Evolutionary conservation across 2,888 invertebrate species (phyloP), one percentile per base, ranked within the genome.

Genomic region (Calameuta pallipes): DNA sequence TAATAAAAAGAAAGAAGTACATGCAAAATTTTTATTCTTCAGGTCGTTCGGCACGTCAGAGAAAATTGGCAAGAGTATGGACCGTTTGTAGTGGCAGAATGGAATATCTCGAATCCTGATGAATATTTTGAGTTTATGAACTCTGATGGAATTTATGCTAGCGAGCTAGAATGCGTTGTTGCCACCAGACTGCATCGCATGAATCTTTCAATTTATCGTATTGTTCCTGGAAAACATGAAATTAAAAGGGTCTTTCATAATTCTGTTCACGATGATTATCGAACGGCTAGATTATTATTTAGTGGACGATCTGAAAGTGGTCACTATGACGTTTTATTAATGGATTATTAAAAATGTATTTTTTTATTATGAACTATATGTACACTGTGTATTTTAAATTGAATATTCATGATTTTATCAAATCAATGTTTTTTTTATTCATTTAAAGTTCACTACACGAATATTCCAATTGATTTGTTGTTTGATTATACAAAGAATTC

Each of bases 141-240:
- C 36, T 78, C 83, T 33, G 86, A 89, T 23, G 90, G 90, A 1
- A 87, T 88, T 4, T 90, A 88, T 76, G 90, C 90, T 23, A 88
- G 88, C 73, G 90, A 90, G 73, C 82, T 90, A 36, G 90, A 90
- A 69, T 90, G 90, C 77, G 85, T 84, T 0, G 87, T 90, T 9
- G 90, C 89, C 4, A 87, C 90, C 0, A 89, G 86, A 76, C 80
- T 90, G 6, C 83, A 90, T 78, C 82, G 80, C 33, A 85, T 89
- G 85, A 90, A 89, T 83, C 83, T 90, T 1, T 87, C 89, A 33
- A 90, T 90, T 36, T 90, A 90, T 82, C 86, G 90, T 0, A 82
- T 88, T 56, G 83, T 87, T 74, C 78, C 80, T 33, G 82, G 81
- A 0, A 75, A 77, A 1, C 81, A 82, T n/a, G 82, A 87, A 69